phyloP scores from a whole-genome alignment of 2,113 vertebrate genomes.

The Nymphicus hollandicus region DNA sequence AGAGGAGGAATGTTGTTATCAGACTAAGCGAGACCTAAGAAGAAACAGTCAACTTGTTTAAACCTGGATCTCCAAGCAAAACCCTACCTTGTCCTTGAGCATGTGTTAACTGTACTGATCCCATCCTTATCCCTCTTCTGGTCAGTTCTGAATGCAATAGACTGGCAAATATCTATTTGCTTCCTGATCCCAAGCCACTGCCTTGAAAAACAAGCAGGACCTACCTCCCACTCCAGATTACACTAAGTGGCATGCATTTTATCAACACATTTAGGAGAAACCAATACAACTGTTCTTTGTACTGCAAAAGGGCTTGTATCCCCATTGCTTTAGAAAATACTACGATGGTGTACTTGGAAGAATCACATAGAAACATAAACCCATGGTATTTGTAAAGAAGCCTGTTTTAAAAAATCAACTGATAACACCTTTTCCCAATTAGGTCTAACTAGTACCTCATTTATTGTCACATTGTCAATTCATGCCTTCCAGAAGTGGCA shows the following conservation, averaged over 20 bases:
- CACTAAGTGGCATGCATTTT: background rate
- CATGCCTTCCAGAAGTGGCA: background rate
- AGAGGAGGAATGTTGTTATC: background rate
- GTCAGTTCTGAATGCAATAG: background rate
- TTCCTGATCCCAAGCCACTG: background rate
- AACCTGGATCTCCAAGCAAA: background rate
- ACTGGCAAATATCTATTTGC: background rate
- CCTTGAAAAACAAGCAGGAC: background rate
- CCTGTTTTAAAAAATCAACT: background rate
- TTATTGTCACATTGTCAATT: background rate
- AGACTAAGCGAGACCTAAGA: background rate
- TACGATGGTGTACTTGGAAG: background rate
- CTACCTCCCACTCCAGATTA: background rate
- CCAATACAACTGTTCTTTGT: background rate
- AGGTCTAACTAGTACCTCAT: background rate
- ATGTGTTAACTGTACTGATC: background rate
- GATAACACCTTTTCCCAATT: background rate
- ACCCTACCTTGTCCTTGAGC: background rate
- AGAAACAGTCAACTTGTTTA: background rate
- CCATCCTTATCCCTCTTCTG: background rate
- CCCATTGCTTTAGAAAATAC: background rate
- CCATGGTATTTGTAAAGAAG: background rate
- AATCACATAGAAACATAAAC: background rate
- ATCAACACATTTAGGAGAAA: background rate
- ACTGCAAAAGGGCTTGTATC: background rate